Percentiles rank a stretch among this genome's conserved stretches.
Conservation (phyloP, 2,888 invertebrate species). For the Agonopterix arenella region DNA sequence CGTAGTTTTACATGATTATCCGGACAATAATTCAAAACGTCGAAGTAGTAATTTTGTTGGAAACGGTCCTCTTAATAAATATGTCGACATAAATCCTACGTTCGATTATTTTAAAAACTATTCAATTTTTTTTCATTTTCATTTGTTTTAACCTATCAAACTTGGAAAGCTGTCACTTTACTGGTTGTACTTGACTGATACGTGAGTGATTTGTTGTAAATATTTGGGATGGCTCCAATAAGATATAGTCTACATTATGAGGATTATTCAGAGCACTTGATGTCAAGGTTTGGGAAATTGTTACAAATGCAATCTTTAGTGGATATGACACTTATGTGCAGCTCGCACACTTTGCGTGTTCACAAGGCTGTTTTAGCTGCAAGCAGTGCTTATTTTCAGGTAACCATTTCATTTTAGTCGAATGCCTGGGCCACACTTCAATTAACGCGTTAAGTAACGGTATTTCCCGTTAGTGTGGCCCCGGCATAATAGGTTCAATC, state of each 20-base stretch:
- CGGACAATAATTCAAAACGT: too few species aligned
- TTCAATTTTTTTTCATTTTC: slow-evolving; percentile 22
- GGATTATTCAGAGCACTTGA: slow-evolving; percentile 81
- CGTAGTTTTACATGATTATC: too few species aligned
- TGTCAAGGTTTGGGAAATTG: slow-evolving; percentile 82
- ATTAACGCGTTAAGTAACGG: too few species aligned
- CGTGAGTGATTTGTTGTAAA: slow-evolving; percentile 7
- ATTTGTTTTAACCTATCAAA: slow-evolving; percentile 25
- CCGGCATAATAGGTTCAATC: not conserved
- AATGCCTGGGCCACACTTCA: too few species aligned
- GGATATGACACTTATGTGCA: slow-evolving; percentile 85
- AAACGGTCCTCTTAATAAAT: too few species aligned
- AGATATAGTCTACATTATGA: slow-evolving; percentile 82
- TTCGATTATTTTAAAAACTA: not conserved
- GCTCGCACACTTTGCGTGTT: slow-evolving; percentile 84
- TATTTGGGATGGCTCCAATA: slow-evolving; percentile 62
- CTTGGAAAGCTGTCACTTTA: slow-evolving; percentile 11
- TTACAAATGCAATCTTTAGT: slow-evolving; percentile 85
- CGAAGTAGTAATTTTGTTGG: too few species aligned
- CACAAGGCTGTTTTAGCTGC: slow-evolving; percentile 85
- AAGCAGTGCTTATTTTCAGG: slow-evolving; percentile 84
- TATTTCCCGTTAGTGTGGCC: too few species aligned
- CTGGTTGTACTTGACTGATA: not conserved
- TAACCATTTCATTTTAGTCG: slow-evolving; percentile 34
- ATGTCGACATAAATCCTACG: too few species aligned